Evolutionary conservation across 2,888 invertebrate genomes (phyloP).

Genomic region (Apotomis betuletana): DNA sequence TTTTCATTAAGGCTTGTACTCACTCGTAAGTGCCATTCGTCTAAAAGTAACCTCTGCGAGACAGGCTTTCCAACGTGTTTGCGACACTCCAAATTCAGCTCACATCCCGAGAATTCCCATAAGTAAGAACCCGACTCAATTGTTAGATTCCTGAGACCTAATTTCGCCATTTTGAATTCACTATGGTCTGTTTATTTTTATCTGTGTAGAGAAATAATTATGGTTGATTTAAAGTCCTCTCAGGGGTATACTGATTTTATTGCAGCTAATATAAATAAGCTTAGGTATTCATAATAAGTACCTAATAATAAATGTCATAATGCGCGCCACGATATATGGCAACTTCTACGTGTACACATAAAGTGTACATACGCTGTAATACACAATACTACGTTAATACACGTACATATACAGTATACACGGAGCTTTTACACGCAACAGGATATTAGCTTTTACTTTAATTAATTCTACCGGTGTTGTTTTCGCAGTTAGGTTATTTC

Average conservation of each 20-base stretch:
- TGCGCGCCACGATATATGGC: no score
- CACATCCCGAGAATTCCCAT: constrained; percentile 4
- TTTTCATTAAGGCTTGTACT: background rate
- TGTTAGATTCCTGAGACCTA: background rate
- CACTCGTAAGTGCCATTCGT: background rate
- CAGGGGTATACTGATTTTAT: no score
- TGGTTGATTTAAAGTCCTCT: no score
- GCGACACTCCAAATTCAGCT: constrained; percentile 8
- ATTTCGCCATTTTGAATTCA: background rate
- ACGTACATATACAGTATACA: background rate
- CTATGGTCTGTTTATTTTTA: no score
- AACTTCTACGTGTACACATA: no score
- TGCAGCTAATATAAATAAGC: no score
- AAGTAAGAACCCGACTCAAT: background rate
- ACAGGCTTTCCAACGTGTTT: background rate
- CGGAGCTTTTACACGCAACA: constrained; percentile 15
- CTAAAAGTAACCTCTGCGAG: background rate
- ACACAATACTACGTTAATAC: no score
- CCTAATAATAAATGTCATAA: no score
- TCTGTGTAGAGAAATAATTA: no score
- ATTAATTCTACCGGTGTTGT: constrained; percentile 13
- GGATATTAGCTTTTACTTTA: constrained; percentile 38
- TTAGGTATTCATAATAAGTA: no score
- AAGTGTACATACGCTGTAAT: background rate
- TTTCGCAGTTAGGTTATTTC: background rate